Evolutionary conservation across 2,113 vertebrate genomes (phyloP), one percentile per base, ranked within the genome.

Genomic region (Zeus faber): DNA sequence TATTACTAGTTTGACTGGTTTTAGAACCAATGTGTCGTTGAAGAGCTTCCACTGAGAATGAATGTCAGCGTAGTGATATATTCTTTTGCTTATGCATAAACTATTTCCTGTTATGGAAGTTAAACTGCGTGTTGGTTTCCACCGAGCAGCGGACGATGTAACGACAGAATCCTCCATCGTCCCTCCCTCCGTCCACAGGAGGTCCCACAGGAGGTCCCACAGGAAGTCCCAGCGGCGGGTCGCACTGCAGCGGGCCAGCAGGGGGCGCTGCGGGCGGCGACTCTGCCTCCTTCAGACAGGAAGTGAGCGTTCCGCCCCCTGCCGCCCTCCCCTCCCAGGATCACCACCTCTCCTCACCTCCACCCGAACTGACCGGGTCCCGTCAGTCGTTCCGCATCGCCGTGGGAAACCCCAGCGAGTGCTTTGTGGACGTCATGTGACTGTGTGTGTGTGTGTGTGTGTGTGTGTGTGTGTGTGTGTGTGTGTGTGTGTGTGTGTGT

Each of bases 381-480:
- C 91, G 92, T 81, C 94, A 97, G 89, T 95, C 95, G 69, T 95
- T 98, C 92, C 89, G 91, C 82, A 92, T 97, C 87, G 94, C 95
- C 84, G 90, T 96, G 92, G 95, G 93, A 72, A 97, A 97, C 89
- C 93, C 95, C 84, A 90, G 94, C 73, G 95, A 99, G 89, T 96
- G 95, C 86, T 97, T 97, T 81, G 93, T 98, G 80, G 95, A 97
- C 81, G 95, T 98, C 86, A 95, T 95, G 93, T 95, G 92, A 95
- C 41, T 14, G 35, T 37, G 35, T 37, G 35, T 37, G 35, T 37
- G 35, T 37, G 35, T 37, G 35, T 37, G 6, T 9, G 13, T 14
- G 35, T 37, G 39, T 40, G 39, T 40, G 39, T 40, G 39, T 40
- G 39, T 40, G 39, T 43, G 1, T 43, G 2, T 43, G 16, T 43